These are phyloP conservation scores for Plecturocebus donacophilus DNA, from an alignment of 2,113 vertebrate genomes.

Conservation along the genomic window DNA sequence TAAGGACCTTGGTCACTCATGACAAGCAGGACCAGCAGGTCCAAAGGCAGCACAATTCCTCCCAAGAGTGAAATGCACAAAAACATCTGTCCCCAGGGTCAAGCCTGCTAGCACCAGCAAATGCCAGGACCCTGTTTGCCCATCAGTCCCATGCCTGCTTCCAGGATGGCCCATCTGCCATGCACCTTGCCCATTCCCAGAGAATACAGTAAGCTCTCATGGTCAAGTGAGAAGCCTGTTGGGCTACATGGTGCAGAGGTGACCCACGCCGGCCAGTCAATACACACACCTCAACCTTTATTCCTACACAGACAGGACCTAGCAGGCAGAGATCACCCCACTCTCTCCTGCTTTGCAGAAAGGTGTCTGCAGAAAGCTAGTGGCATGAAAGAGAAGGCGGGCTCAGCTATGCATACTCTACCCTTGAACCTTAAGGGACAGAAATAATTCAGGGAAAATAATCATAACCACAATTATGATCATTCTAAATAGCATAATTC, in stretches of 20 bases:
- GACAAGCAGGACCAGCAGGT: rapidly evolving
- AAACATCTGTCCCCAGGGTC: neutral
- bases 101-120: neutral
- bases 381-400: neutral
- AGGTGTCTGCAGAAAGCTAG: neutral
- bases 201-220: rapidly evolving
- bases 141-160: rapidly evolving
- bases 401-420: rapidly evolving
- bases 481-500: neutral
- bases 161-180: neutral
- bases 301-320: rapidly evolving
- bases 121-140: rapidly evolving
- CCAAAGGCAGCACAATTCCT: rapidly evolving
- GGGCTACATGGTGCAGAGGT: rapidly evolving
- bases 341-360: too few relatives aligned
- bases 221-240: neutral
- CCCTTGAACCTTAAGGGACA: neutral
- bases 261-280: rapidly evolving
- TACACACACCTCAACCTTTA: rapidly evolving
- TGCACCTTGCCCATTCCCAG: neutral
- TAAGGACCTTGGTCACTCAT: neutral
- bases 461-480: rapidly evolving
- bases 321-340: neutral
- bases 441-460: neutral
- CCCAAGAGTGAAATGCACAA: rapidly evolving